A percentile compares a stretch with the other conserved stretches of the same genome.
Evolutionary conservation across 2,888 invertebrate species (phyloP).

Genomic region (Zaprionus lineosus): DNA sequence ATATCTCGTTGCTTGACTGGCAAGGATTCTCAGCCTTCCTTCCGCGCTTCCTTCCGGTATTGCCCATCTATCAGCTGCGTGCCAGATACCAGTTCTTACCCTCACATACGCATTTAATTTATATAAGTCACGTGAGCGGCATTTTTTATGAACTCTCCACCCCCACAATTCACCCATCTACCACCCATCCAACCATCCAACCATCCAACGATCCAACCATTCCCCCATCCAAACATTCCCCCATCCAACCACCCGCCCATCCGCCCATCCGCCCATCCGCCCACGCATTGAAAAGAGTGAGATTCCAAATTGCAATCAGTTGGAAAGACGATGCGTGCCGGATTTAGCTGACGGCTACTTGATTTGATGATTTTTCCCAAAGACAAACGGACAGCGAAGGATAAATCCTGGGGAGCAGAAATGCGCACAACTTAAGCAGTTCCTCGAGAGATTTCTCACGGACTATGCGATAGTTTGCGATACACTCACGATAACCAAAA

Average conservation of each 20-base stretch:
- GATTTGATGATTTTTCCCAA: conserved; percentile 61
- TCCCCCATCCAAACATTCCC: not conserved
- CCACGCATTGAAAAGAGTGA: too few relatives aligned
- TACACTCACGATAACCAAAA: too few relatives aligned
- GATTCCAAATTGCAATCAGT: conserved; percentile 36
- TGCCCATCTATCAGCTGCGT: conserved; percentile 26
- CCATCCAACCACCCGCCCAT: too few relatives aligned
- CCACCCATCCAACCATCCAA: too few relatives aligned
- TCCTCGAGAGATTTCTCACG: too few relatives aligned
- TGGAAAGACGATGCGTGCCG: conserved; percentile 38
- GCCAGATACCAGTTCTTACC: conserved; percentile 20
- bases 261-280: too few relatives aligned
- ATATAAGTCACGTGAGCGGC: conserved; percentile 71
- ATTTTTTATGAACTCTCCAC: conserved; percentile 62
- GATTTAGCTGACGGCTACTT: conserved; percentile 42
- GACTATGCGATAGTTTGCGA: too few relatives aligned
- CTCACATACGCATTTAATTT: conserved; percentile 60
- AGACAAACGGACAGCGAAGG: conserved; percentile 16
- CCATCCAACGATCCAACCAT: too few relatives aligned
- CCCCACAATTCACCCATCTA: too few relatives aligned
- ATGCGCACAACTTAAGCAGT: too few relatives aligned
- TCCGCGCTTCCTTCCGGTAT: conserved; percentile 33
- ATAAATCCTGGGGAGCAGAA: too few relatives aligned
- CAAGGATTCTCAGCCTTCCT: conserved; percentile 3
- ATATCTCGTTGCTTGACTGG: conserved; percentile 10